phyloP scores from a whole-genome alignment of 2,797 vertebrate species.

The Catamblyrhynchus diadema region DNA sequence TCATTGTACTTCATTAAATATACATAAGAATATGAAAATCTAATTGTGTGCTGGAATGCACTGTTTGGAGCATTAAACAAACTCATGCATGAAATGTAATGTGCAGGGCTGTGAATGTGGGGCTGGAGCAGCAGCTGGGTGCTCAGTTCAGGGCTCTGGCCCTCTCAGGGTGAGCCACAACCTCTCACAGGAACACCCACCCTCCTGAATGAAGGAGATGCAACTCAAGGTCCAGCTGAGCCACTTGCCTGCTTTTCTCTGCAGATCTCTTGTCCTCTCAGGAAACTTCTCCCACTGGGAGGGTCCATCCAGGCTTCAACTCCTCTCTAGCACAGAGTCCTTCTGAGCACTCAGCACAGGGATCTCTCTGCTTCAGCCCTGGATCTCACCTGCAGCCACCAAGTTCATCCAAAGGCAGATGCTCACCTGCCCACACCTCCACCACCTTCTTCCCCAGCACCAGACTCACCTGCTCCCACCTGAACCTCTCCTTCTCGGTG shows the following conservation, averaged over 20 bases:
- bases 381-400: background rate
- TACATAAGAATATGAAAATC: background rate
- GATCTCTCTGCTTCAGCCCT: background rate
- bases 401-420: background rate
- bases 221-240: background rate
- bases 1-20: background rate
- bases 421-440: background rate
- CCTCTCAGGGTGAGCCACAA: background rate
- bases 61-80: background rate
- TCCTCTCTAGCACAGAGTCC: background rate
- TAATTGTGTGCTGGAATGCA: background rate
- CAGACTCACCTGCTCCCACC: background rate
- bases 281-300: background rate
- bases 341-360: background rate
- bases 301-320: background rate
- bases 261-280: background rate
- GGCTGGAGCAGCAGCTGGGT: background rate
- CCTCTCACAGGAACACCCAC: background rate
- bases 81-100: fast-evolving
- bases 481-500: background rate
- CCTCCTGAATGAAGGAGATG: background rate
- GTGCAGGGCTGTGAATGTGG: background rate
- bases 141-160: background rate
- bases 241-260: background rate
- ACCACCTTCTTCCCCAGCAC: background rate